phyloP scores from a whole-genome alignment of 2,888 invertebrate genomes.

The Chrysolina oricalcia region DNA sequence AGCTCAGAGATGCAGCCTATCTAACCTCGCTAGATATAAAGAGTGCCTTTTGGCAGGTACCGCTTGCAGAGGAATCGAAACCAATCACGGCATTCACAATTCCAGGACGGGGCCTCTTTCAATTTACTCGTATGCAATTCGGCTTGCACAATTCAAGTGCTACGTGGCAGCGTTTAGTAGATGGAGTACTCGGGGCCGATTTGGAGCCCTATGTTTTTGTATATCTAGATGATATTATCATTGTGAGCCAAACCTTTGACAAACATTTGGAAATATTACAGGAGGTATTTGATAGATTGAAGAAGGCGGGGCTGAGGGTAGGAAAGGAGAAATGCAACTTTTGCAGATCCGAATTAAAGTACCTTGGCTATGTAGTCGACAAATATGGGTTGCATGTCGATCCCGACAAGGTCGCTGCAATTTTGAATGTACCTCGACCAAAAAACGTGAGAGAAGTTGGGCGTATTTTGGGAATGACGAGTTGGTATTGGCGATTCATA shows the following conservation, averaged over 20 bases:
- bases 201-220: constrained; percentile 23
- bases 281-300: constrained; percentile 53
- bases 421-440: constrained; percentile 33
- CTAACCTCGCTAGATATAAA: constrained; percentile 5
- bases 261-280: constrained; percentile 50
- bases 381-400: constrained; percentile 44
- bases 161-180: constrained; percentile 42
- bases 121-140: constrained; percentile 53
- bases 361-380: constrained; percentile 52
- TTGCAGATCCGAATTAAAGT: constrained; percentile 46
- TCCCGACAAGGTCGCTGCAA: constrained; percentile 50
- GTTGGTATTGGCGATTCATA: constrained; percentile 29
- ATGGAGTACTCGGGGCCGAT: constrained; percentile 27
- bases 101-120: constrained; percentile 33
- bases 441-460: constrained; percentile 25
- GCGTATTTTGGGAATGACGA: constrained; percentile 4
- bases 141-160: constrained; percentile 52
- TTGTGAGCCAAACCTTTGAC: constrained; percentile 46
- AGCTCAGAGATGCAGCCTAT: constrained; percentile 41
- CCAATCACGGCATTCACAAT: constrained; percentile 10
- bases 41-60: constrained; percentile 3
- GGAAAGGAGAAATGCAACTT: constrained; percentile 49
- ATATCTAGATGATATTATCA: constrained; percentile 38
- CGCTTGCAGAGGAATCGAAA: not conserved
- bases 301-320: constrained; percentile 53